Evolutionary conservation across 1,140 invertebrate genomes (phyloP).

Genomic region (Dendrolimus kikuchii): DNA sequence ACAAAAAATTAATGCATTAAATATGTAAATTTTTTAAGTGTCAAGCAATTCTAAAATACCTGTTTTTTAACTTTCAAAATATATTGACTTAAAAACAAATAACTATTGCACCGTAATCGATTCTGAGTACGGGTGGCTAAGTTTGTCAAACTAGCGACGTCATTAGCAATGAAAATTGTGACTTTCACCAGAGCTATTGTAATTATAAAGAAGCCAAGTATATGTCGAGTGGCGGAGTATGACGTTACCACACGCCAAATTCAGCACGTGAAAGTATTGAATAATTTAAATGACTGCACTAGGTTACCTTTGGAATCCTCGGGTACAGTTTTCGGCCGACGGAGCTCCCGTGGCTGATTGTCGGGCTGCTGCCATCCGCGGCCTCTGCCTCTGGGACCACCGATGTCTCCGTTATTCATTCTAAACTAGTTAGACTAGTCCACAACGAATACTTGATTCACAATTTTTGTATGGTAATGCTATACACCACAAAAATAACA

Average conservation of each 20-base stretch:
- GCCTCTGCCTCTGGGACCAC: slow-evolving; percentile 59
- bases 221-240: slow-evolving; percentile 31
- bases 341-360: slow-evolving; percentile 54
- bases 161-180: slow-evolving; percentile 60
- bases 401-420: slow-evolving; percentile 66
- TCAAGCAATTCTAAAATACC: background rate
- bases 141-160: slow-evolving; percentile 54
- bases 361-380: slow-evolving; percentile 61
- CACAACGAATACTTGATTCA: slow-evolving; percentile 18
- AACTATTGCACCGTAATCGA: slow-evolving; percentile 16
- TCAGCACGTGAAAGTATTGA: slow-evolving; percentile 20
- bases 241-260: slow-evolving; percentile 26
- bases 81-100: slow-evolving; percentile 14
- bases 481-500: slow-evolving; percentile 41
- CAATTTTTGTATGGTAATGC: slow-evolving; percentile 25
- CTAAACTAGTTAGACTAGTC: slow-evolving; percentile 24
- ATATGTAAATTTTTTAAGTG: background rate
- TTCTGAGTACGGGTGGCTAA: slow-evolving; percentile 28
- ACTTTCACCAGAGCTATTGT: slow-evolving; percentile 60
- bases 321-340: slow-evolving; percentile 42
- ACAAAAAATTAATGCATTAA: slow-evolving; percentile 14
- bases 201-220: slow-evolving; percentile 31
- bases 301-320: slow-evolving; percentile 50
- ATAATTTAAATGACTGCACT: slow-evolving; percentile 10
- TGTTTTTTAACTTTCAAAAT: too few relatives aligned